Base-by-base conservation (phyloP, 2,888 invertebrate species). In the Hipparchia semele region DNA sequence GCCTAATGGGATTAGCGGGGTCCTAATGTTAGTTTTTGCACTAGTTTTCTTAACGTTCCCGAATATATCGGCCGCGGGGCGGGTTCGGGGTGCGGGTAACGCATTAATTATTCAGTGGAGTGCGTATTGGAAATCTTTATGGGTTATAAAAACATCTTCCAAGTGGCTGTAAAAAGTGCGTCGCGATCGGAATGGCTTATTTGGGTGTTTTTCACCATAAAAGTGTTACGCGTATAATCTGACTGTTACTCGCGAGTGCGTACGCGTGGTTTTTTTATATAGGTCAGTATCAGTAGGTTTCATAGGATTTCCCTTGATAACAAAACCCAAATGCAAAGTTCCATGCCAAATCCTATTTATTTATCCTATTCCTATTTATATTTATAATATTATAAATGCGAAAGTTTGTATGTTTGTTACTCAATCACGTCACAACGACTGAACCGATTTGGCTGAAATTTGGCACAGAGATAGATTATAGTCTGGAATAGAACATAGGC, bases 41-140 rank as follows among this genome's bases (percentile, higher is more conserved):
- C n/a, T 46, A 53, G 65, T 53, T 65, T n/a, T 60, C 39, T 23
- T 39, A 46, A 46, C 62, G 13, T 62, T 64, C 23, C 65, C 65
- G 6, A 65, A 65, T 53, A 53, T 51, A 65, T 33, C 33, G 65
- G 53, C 33, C 53, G 33, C 10, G 7, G 51, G 51, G 65, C 13
- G 62, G 65, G 2, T 23, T 60, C 59, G 60, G 74, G 54, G 9
- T 49, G 8, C 49, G 59, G 23, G 53, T 58, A 39, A 62, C 45
- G 33, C 69, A 69, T 75, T 75, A 68, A 73, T 75, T 73, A 75
- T 75, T 75, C 75, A 73, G 61, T 69, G 69, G 65, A 56, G 53
- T 61, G 61, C 73, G 73, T 71, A 73, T 75, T 75, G 71, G 68
- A 68, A 71, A 73, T 71, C 73, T 73, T 75, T 75, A 75, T 73